Evolutionary conservation across 2,797 vertebrate species (phyloP), one percentile per base, ranked within the genome.

Genomic region (Lemur catta): DNA sequence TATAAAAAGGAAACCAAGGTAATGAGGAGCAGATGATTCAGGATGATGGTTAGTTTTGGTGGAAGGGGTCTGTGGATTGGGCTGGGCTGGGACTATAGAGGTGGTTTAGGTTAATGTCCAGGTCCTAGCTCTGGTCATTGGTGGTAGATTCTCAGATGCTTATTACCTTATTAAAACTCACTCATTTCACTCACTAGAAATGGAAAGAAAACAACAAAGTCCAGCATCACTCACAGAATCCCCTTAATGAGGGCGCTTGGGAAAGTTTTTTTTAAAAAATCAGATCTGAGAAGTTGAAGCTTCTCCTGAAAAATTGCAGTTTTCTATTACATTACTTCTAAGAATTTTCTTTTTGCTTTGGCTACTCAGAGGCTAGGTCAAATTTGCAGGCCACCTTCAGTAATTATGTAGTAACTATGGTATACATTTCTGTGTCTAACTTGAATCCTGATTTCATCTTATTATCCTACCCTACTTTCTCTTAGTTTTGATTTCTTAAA

Each of bases 321-420:
- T 71, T 87, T 57, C 33, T 75, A 7, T 55, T 33, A 22, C 35
- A 82, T 57, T 91, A 75, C 72, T 13, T 78, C 26, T 65, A 82
- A 57, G 48, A 52, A n/a, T 84, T 59, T 78, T 90, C 52, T 71
- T 79, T 94, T 92, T 81, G 24, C 69, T 95, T 91, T 88, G 50
- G 41, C 41, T 92, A 48, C 38, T 88, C 26, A 38, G 63, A 93
- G 67, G 26, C 41, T 67, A 38, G 78, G 26, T 84, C 13, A 81
- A 86, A 88, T 76, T 91, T 88, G 76, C 1, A 91, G 76, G 4
- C 11, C 43, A 75, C 4, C 2, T 88, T 90, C 20, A 84, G 59
- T 63, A 86, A 86, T 79, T 48, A 52, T 48, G 91, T 20, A 59
- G 91, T 20, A 59, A 65, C 13, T 84, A 74, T 28, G 14, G n/a